Conservation (phyloP, 2,113 vertebrate species). For the Natator depressus region DNA sequence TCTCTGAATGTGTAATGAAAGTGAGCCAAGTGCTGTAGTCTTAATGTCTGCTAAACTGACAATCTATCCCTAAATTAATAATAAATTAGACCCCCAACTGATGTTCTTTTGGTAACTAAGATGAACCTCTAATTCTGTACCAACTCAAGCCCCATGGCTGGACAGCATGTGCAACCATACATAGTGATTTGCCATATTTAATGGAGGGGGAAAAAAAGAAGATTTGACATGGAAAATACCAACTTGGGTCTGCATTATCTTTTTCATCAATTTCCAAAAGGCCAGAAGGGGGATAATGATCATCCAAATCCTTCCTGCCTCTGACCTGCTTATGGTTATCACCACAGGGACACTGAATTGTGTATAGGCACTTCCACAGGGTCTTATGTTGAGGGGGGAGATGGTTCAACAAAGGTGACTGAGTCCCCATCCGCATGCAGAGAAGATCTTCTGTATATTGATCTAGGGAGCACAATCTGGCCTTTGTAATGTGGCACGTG, state of each 20-base stretch:
- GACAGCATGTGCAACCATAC: neutral
- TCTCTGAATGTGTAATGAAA: neutral
- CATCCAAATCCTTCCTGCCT: neutral
- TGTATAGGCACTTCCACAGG: neutral
- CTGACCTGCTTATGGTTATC: neutral
- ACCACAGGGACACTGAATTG: neutral
- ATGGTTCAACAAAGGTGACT: neutral
- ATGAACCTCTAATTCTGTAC: neutral
- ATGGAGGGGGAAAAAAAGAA: neutral
- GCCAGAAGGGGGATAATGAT: neutral
- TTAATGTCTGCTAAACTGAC: neutral
- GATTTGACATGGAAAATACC: neutral
- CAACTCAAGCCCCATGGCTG: neutral
- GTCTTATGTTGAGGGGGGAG: neutral
- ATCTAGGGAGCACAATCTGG: neutral
- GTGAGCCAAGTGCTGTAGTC: accelerated
- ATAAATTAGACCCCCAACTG: neutral
- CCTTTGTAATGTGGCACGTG: neutral
- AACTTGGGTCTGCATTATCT: neutral
- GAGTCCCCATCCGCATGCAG: neutral
- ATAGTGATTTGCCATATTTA: neutral
- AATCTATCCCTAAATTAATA: neutral
- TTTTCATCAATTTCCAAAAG: neutral
- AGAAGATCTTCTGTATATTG: neutral
- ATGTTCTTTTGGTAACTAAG: neutral